Conservation (phyloP, 2,797 vertebrate species). For the Syngnathus rostellatus region DNA sequence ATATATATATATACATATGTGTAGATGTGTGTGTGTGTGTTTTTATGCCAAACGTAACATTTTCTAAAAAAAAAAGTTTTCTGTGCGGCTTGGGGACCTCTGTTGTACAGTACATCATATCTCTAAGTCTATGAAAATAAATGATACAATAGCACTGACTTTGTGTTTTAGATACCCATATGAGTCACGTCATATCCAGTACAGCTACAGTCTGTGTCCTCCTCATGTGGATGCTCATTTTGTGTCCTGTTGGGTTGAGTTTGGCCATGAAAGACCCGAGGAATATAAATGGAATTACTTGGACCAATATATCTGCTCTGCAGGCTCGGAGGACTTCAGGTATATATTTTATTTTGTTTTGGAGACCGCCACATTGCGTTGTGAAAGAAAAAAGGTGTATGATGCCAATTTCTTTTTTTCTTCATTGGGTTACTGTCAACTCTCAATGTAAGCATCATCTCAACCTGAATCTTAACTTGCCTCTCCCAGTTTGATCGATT, state of each 20-base stretch:
- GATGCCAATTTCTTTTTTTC: too few species aligned
- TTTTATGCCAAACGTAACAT: too few species aligned
- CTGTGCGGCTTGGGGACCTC: too few species aligned
- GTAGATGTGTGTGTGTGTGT: too few species aligned
- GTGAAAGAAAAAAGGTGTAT: too few species aligned
- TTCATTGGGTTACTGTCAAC: too few species aligned
- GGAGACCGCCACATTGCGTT: too few species aligned
- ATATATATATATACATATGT: too few species aligned
- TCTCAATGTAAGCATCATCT: not conserved
- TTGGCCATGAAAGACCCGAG: slow-evolving; percentile 89
- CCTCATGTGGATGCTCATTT: slow-evolving; percentile 87
- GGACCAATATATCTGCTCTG: slow-evolving; percentile 97
- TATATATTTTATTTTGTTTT: slow-evolving; percentile 24
- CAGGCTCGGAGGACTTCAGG: slow-evolving; percentile 98
- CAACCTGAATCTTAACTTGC: not conserved
- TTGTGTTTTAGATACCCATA: slow-evolving; percentile 77
- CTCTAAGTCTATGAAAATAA: too few species aligned
- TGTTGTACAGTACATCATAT: too few species aligned
- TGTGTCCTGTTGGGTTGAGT: slow-evolving; percentile 95
- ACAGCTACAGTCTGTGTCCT: slow-evolving; percentile 93
- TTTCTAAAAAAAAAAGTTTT: too few species aligned
- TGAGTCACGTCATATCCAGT: slow-evolving; percentile 91
- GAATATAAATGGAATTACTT: slow-evolving; percentile 99
- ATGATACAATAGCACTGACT: not conserved
- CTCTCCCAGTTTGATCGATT: slow-evolving; percentile 82